These are phyloP conservation scores for Drosophila algonquin DNA, from an alignment of 2,888 invertebrate species.

Conservation along the genomic window DNA sequence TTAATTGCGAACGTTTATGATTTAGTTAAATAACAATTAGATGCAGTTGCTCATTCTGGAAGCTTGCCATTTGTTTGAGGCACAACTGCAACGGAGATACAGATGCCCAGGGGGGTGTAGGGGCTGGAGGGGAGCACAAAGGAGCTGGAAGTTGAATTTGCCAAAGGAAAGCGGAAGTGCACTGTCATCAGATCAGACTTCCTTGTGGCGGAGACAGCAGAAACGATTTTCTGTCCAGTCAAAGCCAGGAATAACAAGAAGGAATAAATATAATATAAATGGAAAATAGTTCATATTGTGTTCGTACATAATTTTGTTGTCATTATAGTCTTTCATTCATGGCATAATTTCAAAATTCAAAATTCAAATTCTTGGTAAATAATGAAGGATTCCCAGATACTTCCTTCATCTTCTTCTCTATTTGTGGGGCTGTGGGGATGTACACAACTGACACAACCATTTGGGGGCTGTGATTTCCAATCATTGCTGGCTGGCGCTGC, in stretches of 20 bases:
- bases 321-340: not conserved
- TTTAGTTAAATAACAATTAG: conserved; percentile 74
- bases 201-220: not conserved
- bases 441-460: conserved; percentile 33
- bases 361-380: not conserved
- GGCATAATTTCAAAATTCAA: not conserved
- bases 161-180: conserved; percentile 16
- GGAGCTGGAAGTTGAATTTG: conserved; percentile 2
- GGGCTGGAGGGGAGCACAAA: not conserved
- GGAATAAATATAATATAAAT: not conserved
- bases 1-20: conserved; percentile 67
- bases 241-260: not conserved
- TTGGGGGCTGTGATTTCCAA: conserved; percentile 44
- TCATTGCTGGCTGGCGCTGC: conserved; percentile 32
- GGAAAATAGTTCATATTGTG: too few relatives aligned
- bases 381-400: not conserved
- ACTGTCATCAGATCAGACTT: conserved; percentile 7
- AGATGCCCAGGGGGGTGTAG: not conserved
- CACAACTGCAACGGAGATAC: conserved; percentile 7
- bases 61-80: conserved; percentile 1
- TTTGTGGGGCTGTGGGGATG: not conserved
- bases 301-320: not conserved
- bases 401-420: not conserved
- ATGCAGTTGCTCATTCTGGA: conserved; percentile 46
- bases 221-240: too few relatives aligned